phyloP scores from a whole-genome alignment of 2,888 invertebrate species.

The Plutella xylostella region DNA sequence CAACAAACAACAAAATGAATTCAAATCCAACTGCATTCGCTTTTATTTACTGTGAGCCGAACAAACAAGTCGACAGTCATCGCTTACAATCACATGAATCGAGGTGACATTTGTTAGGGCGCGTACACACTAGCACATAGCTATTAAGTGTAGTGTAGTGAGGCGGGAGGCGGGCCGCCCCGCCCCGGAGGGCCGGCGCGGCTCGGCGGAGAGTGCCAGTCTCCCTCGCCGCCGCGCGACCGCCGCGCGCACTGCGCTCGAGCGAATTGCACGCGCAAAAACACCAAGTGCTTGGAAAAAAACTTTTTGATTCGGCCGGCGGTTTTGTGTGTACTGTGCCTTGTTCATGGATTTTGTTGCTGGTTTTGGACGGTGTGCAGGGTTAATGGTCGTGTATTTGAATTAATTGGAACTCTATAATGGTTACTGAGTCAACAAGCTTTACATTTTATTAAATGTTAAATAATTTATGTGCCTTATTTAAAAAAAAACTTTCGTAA shows the following conservation, averaged over 20 bases:
- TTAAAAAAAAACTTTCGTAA: too few species aligned
- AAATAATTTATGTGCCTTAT: too few species aligned
- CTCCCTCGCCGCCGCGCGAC: slow-evolving; percentile 48
- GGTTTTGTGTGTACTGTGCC: slow-evolving; percentile 18
- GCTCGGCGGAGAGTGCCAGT: slow-evolving; percentile 31
- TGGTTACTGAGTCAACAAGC: too few species aligned
- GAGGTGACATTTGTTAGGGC: slow-evolving; percentile 5
- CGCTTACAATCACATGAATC: slow-evolving; percentile 2
- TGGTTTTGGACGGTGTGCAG: not conserved
- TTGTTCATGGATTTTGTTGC: not conserved
- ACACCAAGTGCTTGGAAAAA: not conserved
- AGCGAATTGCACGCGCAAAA: slow-evolving; percentile 16
- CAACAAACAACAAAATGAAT: too few species aligned
- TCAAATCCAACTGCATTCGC: too few species aligned
- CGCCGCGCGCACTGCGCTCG: slow-evolving; percentile 44
- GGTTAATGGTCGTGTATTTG: not conserved
- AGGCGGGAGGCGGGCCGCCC: slow-evolving; percentile 38
- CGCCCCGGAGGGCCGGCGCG: slow-evolving; percentile 46
- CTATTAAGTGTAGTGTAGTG: too few species aligned
- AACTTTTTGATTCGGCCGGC: not conserved
- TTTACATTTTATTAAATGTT: too few species aligned
- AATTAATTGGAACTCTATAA: too few species aligned
- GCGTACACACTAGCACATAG: not conserved
- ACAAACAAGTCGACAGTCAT: too few species aligned
- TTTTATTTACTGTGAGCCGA: too few species aligned